Base-by-base conservation (phyloP, 2,888 invertebrate genomes). In the Clepsis dumicolana region DNA sequence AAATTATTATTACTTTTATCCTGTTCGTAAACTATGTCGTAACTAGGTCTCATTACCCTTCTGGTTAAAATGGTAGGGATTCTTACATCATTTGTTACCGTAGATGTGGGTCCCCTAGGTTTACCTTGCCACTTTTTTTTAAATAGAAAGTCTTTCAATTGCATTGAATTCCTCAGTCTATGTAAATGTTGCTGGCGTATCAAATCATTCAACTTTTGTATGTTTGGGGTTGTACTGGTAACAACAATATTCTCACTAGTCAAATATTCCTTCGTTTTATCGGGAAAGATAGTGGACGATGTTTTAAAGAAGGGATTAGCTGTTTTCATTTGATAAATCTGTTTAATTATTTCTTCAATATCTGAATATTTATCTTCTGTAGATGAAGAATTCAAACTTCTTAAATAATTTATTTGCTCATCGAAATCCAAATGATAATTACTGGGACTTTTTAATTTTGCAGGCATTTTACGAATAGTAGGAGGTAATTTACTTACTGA, bases 271-370 rank as follows among this genome's bases (percentile, higher is more conserved):
- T 48, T n/a, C 48, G 48, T 21, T 48, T 21, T 12, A 21, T 21
- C 12, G 10, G 4, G 12, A 21, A 12, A 48, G 21, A 10, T 21
- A 21, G 12, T 8, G 0, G 1, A 21, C 3, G 48, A 48, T 8
- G 21, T 4, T 44, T 44, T 8, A 10, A 44, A 48, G 10, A 12
- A 2, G 8, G 21, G 48, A 21, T 48, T 24, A 52, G 5, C 52
- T 52, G 24, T 14, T 25, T 52, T 52, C 12, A 5, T 52, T 25
- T 14, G 18, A 25, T 52, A 25, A n/a, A 52, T 25, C n/a, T 52
- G 52, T 25, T 52, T 25, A 5, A 52, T n/a, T 52, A 52, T 52
- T 25, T 25, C 25, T 52, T 52, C 52, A 25, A 52, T n/a, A 25
- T 52, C 52, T 25, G 25, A 52, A 52, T 52, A 52, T 25, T 52